phyloP scores from a whole-genome alignment of 1,140 invertebrate species.

The Diorhabda elongata region DNA sequence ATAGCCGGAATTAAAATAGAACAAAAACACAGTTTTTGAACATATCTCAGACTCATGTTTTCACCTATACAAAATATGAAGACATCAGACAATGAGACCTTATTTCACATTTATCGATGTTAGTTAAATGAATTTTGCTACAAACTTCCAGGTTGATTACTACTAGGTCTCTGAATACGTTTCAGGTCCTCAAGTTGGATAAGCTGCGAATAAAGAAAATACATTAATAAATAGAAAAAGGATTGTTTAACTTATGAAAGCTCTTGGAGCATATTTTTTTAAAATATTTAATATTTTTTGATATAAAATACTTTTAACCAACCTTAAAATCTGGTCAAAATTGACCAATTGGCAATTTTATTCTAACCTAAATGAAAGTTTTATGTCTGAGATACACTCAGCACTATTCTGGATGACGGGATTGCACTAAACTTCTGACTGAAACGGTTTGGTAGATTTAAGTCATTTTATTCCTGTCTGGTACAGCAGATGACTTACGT shows the following conservation, averaged over 20 bases:
- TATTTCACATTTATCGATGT: background rate
- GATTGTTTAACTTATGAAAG: too few species aligned
- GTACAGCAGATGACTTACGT: too few species aligned
- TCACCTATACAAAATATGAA: conserved; percentile 12
- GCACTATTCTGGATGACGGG: too few species aligned
- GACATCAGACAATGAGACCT: conserved; percentile 1
- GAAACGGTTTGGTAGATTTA: too few species aligned
- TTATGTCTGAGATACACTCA: background rate
- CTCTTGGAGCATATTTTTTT: too few species aligned
- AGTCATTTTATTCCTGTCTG: too few species aligned
- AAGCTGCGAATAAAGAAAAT: conserved; percentile 46
- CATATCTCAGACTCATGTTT: conserved; percentile 18
- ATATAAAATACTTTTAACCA: too few species aligned
- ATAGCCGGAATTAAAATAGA: background rate
- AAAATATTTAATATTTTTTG: too few species aligned
- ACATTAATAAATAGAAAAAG: background rate
- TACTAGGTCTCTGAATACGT: conserved; percentile 35
- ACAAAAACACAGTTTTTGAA: background rate
- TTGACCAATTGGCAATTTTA: conserved; percentile 6
- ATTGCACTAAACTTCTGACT: too few species aligned
- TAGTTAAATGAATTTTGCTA: conserved; percentile 22
- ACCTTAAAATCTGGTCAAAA: background rate
- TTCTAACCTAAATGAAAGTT: background rate
- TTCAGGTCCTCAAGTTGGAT: conserved; percentile 63
- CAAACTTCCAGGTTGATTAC: conserved; percentile 35